Conservation (phyloP, 2,797 vertebrate genomes). For the Fringilla coelebs region DNA sequence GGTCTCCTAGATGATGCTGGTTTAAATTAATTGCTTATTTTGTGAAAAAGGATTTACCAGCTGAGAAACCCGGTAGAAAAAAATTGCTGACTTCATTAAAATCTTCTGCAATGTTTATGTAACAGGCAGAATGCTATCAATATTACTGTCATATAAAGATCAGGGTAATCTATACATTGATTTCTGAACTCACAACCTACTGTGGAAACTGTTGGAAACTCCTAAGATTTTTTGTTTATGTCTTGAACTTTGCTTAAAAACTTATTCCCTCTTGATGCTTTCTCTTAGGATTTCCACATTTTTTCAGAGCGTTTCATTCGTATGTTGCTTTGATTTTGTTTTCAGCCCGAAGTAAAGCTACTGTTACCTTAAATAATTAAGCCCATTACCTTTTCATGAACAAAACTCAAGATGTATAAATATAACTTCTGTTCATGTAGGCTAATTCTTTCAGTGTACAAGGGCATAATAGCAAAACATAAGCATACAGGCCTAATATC, state of each 20-base stretch:
- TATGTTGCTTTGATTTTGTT: background rate
- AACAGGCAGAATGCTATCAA: background rate
- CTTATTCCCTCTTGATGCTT: background rate
- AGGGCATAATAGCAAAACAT: background rate
- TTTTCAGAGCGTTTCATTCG: rapidly evolving
- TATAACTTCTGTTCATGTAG: background rate
- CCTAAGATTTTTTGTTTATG: background rate
- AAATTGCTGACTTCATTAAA: background rate
- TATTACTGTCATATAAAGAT: background rate
- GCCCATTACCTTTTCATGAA: background rate
- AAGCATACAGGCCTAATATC: background rate
- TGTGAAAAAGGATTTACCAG: background rate
- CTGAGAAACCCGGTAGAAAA: background rate
- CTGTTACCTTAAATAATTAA: background rate
- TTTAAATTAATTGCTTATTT: background rate
- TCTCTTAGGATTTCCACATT: background rate
- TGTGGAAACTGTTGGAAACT: background rate
- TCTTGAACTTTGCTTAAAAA: background rate
- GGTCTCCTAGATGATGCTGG: background rate
- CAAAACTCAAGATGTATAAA: background rate
- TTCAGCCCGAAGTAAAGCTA: background rate
- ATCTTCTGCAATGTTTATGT: background rate
- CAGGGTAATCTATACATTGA: background rate
- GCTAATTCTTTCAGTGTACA: background rate
- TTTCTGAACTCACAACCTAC: background rate